Evolutionary conservation across 2,113 vertebrate species (phyloP), one percentile per base, ranked within the genome.

Genomic region (Corythaeola cristata): DNA sequence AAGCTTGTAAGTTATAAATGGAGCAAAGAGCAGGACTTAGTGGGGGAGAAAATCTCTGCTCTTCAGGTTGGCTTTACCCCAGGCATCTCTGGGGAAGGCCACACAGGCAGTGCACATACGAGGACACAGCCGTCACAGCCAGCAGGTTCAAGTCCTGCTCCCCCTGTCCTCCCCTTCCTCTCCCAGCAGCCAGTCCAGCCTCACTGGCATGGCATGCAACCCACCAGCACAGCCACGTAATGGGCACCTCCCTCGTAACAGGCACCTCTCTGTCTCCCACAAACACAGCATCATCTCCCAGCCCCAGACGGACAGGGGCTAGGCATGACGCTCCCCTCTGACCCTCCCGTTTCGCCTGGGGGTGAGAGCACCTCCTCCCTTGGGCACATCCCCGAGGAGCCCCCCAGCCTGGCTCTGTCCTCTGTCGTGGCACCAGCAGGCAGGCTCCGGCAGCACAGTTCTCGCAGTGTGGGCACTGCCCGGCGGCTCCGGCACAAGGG

Each of bases 401-500:
- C 10, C 8, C 50, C 64, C 11, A 53, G 66, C 35, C 52, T 63
- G 35, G 88, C 49, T 59, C 35, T 4, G 1, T 90, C 63, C 14
- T 63, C 60, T 0, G 2, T 50, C 2, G n/a, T 6, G 4, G 85
- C 24, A 5, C 67, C 50, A 39, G 44, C 44, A 2, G 90, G 72
- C 37, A 98, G 88, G 53, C 50, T 88, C 52, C 35, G 91, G 22
- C 59, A 91, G 91, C 98, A 98, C 32, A 98, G 71, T 64, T 98
- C 95, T 59, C 75, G 87, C 64, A 98, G 92, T 0, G 56, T 96
- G 47, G 97, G 96, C 47, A 97, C 89, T 39, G 75, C 22, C 56
- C 88, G 93, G 47, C 79, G 92, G 44, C 93, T 97, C 71, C 95
- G 96, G 67, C 98, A 95, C 75, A 98, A 59, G 4, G 98, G 98